Evolutionary conservation across 2,888 invertebrate species (phyloP), one percentile per base, ranked within the genome.

Genomic region (Heliconius aoede): DNA sequence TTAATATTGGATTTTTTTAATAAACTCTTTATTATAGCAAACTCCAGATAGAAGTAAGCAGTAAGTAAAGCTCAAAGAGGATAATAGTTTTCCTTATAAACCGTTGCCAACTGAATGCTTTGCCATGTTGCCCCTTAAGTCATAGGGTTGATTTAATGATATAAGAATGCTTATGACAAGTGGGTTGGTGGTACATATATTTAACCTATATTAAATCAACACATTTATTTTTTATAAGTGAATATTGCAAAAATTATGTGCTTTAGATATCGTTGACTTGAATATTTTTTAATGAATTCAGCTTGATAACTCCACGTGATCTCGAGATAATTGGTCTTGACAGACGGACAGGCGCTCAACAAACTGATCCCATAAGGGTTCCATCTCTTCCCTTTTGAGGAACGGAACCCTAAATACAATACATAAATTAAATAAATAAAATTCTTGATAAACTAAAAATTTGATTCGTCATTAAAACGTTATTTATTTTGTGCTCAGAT

Each of bases 81-180:
- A 69, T 51, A 69, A 55, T 30, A 55, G 69, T 69, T 55, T 69
- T 55, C 15, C 15, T 32, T 69, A 55, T 69, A 69, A 69, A 55
- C 55, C 55, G 1, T 32, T n/a, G 18, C n/a, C 1, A 32, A 85
- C 86, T 87, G 87, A 92, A 92, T 92, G 92, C 91, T 89, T 88
- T 91, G 87, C 88, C 87, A 83, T 92, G 92, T 92, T 78, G 46
- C 36, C 26, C 68, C 72, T 76, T 65, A 62, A 76, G 72, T 60
- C 68, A 55, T 32, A 32, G 30, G 69, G 51, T 55, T 69, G 51
- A 69, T 69, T 30, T 69, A 55, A 68, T 55, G 15, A 69, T 55
- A 69, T 51, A 69, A 32, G 30, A 55, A 55, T 32, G 30, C 55
- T 30, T 55, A 21, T 28, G 69, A 69, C 30, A n/a, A n/a, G 11